Evolutionary conservation across 2,888 invertebrate genomes (phyloP).

Genomic region (Agapostemon virescens): DNA sequence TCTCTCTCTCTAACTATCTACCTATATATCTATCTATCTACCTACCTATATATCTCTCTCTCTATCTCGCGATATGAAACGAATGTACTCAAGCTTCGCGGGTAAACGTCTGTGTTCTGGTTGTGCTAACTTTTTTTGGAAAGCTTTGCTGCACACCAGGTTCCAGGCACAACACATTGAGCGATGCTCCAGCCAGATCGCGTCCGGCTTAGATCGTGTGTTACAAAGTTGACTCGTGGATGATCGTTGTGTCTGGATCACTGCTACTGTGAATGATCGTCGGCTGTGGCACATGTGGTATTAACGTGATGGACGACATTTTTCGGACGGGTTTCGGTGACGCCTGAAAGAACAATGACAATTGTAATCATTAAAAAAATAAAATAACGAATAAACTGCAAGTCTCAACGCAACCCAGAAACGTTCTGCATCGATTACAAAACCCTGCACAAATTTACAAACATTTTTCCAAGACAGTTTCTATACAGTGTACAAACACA

Average conservation of each 20-base stretch:
- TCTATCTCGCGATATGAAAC: conserved; percentile 42
- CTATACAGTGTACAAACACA: too few species aligned
- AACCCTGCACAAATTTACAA: too few species aligned
- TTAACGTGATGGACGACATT: conserved; percentile 77
- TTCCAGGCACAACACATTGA: conserved; percentile 73
- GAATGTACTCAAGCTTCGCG: conserved; percentile 37
- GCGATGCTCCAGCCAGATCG: conserved; percentile 67
- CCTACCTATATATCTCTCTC: background rate
- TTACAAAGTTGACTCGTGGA: conserved; percentile 80
- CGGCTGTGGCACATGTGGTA: conserved; percentile 71
- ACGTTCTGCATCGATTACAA: too few species aligned
- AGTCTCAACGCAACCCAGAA: background rate
- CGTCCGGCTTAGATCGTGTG: conserved; percentile 75
- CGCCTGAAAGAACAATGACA: conserved; percentile 65
- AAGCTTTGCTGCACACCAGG: conserved; percentile 62
- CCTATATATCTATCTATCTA: too few species aligned
- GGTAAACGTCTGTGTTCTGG: conserved; percentile 39
- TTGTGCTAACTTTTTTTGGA: conserved; percentile 38
- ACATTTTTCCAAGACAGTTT: too few species aligned
- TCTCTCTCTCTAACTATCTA: too few species aligned
- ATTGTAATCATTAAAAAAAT: background rate
- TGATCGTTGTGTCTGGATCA: conserved; percentile 74
- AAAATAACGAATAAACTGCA: background rate
- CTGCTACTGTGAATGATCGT: conserved; percentile 72
- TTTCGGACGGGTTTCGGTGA: conserved; percentile 77